Evolutionary conservation across 1,140 invertebrate species (phyloP).

Genomic region (Drosophila watanabei): DNA sequence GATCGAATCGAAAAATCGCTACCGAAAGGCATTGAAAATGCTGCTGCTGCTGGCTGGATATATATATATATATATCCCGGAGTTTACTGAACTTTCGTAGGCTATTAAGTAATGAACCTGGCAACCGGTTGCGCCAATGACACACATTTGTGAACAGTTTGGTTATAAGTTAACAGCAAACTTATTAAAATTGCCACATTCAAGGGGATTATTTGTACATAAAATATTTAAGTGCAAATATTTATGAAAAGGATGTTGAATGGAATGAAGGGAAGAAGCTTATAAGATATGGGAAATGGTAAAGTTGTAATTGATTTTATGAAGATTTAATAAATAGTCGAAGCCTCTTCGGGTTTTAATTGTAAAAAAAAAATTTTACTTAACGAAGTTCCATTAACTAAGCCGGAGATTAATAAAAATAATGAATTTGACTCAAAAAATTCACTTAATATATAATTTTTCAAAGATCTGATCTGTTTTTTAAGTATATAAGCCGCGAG

Average conservation of each 20-base stretch:
- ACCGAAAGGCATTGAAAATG: conserved; percentile 47
- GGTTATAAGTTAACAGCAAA: conserved; percentile 5
- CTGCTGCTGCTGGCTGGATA: not conserved
- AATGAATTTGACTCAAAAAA: not conserved
- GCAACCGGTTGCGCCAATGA: conserved; percentile 44
- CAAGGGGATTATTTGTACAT: conserved; percentile 4
- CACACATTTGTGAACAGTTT: conserved; percentile 20
- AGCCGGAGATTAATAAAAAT: not conserved
- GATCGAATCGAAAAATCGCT: conserved; percentile 37
- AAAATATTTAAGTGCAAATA: conserved; percentile 14
- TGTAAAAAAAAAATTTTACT: too few relatives aligned
- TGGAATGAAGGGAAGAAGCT: not conserved
- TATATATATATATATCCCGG: conserved; percentile 13
- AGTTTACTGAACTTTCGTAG: conserved; percentile 42
- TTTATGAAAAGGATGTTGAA: not conserved
- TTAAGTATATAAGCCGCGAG: not conserved
- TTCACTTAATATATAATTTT: not conserved
- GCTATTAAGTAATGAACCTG: conserved; percentile 44
- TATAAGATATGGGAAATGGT: not conserved
- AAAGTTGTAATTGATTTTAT: not conserved
- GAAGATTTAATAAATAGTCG: not conserved
- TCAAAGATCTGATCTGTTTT: not conserved
- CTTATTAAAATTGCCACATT: conserved; percentile 24
- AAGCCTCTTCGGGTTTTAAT: not conserved
- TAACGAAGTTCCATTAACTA: too few relatives aligned